Conservation (phyloP, 1,140 invertebrate species). For the Tigriopus japonicus region DNA sequence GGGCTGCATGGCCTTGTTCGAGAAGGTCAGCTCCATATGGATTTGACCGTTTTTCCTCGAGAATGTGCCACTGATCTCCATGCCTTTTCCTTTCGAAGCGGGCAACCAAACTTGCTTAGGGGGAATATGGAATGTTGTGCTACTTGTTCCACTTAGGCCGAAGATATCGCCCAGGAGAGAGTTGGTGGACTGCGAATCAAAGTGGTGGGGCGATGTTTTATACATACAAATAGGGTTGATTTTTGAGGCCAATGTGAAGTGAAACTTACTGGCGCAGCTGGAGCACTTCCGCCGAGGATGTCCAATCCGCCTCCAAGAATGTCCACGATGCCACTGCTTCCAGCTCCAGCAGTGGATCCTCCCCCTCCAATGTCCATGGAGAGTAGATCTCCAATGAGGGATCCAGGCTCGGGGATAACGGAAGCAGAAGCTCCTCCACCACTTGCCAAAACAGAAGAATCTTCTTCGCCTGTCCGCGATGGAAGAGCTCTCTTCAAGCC, state of each 20-base stretch:
- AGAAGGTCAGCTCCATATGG: slow-evolving; percentile 88
- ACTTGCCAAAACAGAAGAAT: slow-evolving; percentile 12
- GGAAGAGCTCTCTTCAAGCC: slow-evolving; percentile 7
- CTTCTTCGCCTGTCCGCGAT: slow-evolving; percentile 20
- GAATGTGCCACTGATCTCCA: slow-evolving; percentile 93
- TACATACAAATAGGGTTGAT: too few species aligned
- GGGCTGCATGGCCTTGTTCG: slow-evolving; percentile 94
- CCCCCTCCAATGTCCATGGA: slow-evolving; percentile 71
- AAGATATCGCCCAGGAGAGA: slow-evolving; percentile 74
- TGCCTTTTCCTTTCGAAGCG: slow-evolving; percentile 87
- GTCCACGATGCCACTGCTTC: slow-evolving; percentile 23
- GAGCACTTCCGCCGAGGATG: slow-evolving; percentile 22
- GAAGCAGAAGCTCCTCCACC: slow-evolving; percentile 28
- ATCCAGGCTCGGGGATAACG: slow-evolving; percentile 78
- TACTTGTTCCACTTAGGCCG: slow-evolving; percentile 45
- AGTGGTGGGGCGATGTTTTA: too few species aligned
- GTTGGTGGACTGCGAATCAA: slow-evolving; percentile 3
- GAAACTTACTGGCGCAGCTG: slow-evolving; percentile 15
- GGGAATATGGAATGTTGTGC: slow-evolving; percentile 38
- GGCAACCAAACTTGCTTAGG: slow-evolving; percentile 82
- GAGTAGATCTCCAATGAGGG: slow-evolving; percentile 84
- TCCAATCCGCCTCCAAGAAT: slow-evolving; percentile 32
- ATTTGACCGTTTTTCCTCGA: slow-evolving; percentile 61
- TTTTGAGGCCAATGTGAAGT: slow-evolving; percentile 17
- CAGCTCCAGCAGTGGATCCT: slow-evolving; percentile 22